Evolutionary conservation across 2,797 vertebrate species (phyloP), one percentile per base, ranked within the genome.

Genomic region (Mallotus villosus): DNA sequence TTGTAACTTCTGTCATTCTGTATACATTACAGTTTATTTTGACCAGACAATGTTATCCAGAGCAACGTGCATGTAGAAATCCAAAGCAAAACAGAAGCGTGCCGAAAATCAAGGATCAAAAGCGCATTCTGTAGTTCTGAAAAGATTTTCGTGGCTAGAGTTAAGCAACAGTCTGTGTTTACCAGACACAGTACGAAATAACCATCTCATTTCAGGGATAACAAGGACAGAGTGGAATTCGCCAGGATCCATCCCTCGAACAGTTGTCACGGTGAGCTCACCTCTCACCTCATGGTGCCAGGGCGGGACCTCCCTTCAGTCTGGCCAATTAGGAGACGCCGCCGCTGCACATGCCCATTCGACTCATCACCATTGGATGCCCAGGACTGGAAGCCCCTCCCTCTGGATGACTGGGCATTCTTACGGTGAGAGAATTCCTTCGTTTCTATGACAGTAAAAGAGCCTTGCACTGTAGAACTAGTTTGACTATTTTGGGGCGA

Each of bases 381-480:
- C 95, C 86, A 95, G 96, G 79, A 97, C 96, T 71, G 95, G 96
- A 88, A 99, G 96, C 88, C 96, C 97, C 81, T 99, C 97, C 62
- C 86, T 98, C 73, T 98, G 97, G 97, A 97, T 98, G 96, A 94
- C 96, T 64, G 96, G 97, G 46, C 97, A 97, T 85, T 97, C 97
- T 51, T 98, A 98, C 29, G 95, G 97, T 99, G 80, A 89, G 91
- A 90, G 34, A 41, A 22, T 1, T 24, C 34, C 12, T 27, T 1
- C 27, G 59, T 60, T 21, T 63, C 27, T 32, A 34, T 17, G n/a
- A 29, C 17, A 34, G 17, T 32, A n/a, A 29, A 25, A 14, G 1
- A 17, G 2, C 34, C 1, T 63, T 46, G 17, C 25, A 17, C 24
- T 55, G 22, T 21, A 34, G 32, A 34, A 34, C 32, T 6, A 5